phyloP scores from a whole-genome alignment of 2,888 invertebrate genomes.

The Drosophila planitibia region DNA sequence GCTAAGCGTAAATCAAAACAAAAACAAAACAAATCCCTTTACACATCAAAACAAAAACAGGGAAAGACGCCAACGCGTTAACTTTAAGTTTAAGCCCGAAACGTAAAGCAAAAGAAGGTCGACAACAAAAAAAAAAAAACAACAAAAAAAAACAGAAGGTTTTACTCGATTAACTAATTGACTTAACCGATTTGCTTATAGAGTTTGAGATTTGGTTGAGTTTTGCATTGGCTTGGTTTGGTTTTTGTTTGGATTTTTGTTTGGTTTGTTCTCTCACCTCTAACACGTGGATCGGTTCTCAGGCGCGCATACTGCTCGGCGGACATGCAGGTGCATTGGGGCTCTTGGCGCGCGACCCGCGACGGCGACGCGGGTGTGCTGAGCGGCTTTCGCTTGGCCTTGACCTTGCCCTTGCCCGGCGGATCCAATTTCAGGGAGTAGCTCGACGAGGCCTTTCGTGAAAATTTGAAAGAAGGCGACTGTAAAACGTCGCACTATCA shows the following conservation, averaged over 20 bases:
- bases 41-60: not conserved
- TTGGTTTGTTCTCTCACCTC: constrained; percentile 79
- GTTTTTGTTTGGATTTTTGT: constrained; percentile 29
- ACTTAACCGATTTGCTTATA: constrained; percentile 40
- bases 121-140: not conserved
- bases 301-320: constrained; percentile 95
- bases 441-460: constrained; percentile 98
- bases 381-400: constrained; percentile 94
- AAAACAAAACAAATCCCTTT: not conserved
- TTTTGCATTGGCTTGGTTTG: constrained; percentile 20
- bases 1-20: constrained; percentile 38
- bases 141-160: constrained; percentile 3
- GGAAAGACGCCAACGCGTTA: constrained; percentile 17
- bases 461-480: constrained; percentile 99
- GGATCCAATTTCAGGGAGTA: constrained; percentile 98
- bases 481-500: constrained; percentile 90
- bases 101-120: constrained; percentile 17
- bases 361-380: constrained; percentile 98
- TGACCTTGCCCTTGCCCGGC: constrained; percentile 93
- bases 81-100: constrained; percentile 17
- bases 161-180: constrained; percentile 21
- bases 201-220: constrained; percentile 18
- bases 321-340: constrained; percentile 98
- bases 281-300: constrained; percentile 86
- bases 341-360: constrained; percentile 89